Percentiles rank a stretch among this genome's conserved stretches.
These are phyloP conservation scores for Cantharis lateralis DNA, from an alignment of 2,888 invertebrate species.

Conservation along the genomic window DNA sequence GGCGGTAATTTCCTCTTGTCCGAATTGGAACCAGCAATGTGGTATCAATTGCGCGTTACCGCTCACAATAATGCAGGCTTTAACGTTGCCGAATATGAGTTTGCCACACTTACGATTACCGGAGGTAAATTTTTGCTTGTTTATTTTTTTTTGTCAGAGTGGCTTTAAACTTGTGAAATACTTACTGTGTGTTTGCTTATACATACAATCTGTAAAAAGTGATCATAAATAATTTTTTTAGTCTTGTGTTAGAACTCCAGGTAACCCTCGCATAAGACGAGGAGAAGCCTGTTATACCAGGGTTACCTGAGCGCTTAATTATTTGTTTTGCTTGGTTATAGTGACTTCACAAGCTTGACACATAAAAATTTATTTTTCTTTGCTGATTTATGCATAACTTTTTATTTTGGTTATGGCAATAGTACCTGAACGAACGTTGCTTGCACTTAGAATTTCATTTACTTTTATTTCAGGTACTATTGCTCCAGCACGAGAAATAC, in stretches of 20 bases:
- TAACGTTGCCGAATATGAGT: constrained; percentile 93
- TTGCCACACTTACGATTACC: constrained; percentile 90
- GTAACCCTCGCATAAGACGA: not conserved
- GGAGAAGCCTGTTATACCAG: not conserved
- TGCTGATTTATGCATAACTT: constrained; percentile 13
- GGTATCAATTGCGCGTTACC: constrained; percentile 91
- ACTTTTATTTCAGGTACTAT: constrained; percentile 86
- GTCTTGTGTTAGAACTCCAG: not conserved
- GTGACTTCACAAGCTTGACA: not conserved
- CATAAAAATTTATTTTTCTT: not conserved
- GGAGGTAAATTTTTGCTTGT: constrained; percentile 72
- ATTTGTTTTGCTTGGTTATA: not conserved
- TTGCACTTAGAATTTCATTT: constrained; percentile 1
- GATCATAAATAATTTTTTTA: not conserved
- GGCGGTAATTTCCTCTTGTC: constrained; percentile 88
- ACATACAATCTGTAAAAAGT: not conserved
- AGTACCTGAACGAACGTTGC: constrained; percentile 52
- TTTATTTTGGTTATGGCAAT: constrained; percentile 45
- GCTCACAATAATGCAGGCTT: constrained; percentile 96
- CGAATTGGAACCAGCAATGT: constrained; percentile 90
- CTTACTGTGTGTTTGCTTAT: not conserved
- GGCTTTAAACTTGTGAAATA: not conserved
- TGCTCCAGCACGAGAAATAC: constrained; percentile 86
- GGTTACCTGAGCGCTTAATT: not conserved
- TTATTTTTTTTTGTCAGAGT: not conserved